Percentiles rank a stretch among this genome's conserved stretches.
phyloP scores from a whole-genome alignment of 2,888 invertebrate genomes.

The Eupeodes luniger region DNA sequence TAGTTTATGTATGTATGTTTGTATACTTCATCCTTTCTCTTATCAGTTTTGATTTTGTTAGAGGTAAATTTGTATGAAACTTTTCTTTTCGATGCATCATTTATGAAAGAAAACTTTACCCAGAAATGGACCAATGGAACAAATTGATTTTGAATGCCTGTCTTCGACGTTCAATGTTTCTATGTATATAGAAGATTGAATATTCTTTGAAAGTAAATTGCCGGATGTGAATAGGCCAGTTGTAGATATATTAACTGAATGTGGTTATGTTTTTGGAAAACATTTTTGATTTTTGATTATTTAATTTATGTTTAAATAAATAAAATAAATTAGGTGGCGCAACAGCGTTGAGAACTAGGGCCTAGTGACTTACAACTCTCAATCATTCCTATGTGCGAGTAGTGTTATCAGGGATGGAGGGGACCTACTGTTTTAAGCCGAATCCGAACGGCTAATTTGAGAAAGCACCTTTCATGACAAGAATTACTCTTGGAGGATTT shows the following conservation, averaged over 20 bases:
- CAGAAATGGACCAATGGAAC: not conserved
- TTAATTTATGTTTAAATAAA: too few species aligned
- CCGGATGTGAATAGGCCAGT: not conserved
- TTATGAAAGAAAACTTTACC: slow-evolving; percentile 9
- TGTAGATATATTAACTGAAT: not conserved
- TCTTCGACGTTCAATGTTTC: not conserved
- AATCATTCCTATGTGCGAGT: too few species aligned
- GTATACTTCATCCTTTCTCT: not conserved
- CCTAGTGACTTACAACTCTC: too few species aligned
- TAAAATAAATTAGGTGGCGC: too few species aligned
- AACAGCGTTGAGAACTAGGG: too few species aligned
- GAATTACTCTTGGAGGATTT: too few species aligned
- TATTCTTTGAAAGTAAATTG: not conserved
- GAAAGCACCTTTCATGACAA: too few species aligned
- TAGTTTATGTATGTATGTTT: not conserved
- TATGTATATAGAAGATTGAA: not conserved
- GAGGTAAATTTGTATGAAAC: not conserved
- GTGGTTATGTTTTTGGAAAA: too few species aligned
- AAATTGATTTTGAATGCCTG: not conserved
- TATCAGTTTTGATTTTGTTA: slow-evolving; percentile 13
- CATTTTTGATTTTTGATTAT: too few species aligned
- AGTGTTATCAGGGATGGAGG: too few species aligned
- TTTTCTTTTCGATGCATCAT: slow-evolving; percentile 22
- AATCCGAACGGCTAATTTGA: too few species aligned
- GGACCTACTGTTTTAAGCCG: too few species aligned